Evolutionary conservation across 2,888 invertebrate genomes (phyloP).

Genomic region (Hemithea aestivaria): DNA sequence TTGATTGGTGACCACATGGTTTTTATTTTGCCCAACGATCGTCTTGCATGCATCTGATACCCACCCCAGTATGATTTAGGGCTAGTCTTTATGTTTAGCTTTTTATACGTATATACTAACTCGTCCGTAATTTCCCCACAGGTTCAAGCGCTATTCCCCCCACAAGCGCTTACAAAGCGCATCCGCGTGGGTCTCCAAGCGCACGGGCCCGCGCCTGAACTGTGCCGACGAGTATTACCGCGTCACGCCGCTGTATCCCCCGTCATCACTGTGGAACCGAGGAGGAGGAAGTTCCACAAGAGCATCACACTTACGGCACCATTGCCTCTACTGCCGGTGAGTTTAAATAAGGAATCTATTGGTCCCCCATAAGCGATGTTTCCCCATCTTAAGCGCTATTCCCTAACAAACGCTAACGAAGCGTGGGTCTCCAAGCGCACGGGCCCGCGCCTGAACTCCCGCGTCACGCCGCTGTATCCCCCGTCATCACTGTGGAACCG

Average conservation of each 20-base stretch:
- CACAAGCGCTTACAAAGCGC: constrained; percentile 98
- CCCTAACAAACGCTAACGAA: constrained; percentile 98
- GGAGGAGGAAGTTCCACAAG: constrained; percentile 98
- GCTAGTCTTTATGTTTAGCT: too few species aligned
- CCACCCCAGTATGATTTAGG: too few species aligned
- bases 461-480: constrained; percentile 97
- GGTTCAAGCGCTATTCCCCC: constrained; percentile 91
- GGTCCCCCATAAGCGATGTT: too few species aligned
- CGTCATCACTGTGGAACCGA: constrained; percentile 98
- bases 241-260: constrained; percentile 98
- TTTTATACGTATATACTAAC: too few species aligned
- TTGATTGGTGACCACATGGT: too few species aligned
- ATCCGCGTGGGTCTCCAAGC: constrained; percentile 99
- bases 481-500: constrained; percentile 96
- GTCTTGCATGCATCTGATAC: too few species aligned
- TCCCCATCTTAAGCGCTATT: constrained; percentile 83
- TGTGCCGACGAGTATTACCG: constrained; percentile 92
- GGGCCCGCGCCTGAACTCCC: constrained; percentile 94
- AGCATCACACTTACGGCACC: constrained; percentile 98
- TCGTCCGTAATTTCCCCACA: constrained; percentile 22
- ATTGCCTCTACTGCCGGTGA: constrained; percentile 77
- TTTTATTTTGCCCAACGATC: too few species aligned
- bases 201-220: constrained; percentile 93
- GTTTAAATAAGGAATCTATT: too few species aligned
- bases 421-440: constrained; percentile 98